Evolutionary conservation across 1,140 invertebrate species (phyloP).

Genomic region (Delia radicum): DNA sequence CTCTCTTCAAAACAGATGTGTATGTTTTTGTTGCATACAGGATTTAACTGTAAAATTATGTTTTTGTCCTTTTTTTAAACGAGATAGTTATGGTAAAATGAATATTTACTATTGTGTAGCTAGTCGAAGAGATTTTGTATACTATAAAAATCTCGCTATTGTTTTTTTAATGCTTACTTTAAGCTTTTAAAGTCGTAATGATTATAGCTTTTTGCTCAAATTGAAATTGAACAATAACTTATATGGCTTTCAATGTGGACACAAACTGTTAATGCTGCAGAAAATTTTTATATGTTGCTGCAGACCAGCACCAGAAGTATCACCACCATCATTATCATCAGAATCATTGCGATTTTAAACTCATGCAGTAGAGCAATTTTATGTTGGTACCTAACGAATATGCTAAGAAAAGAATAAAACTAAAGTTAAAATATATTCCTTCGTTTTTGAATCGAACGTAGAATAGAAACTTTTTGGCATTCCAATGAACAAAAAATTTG

Average conservation of each 20-base stretch:
- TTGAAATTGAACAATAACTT: slow-evolving; percentile 12
- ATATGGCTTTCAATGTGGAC: slow-evolving; percentile 3
- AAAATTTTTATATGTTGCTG: not conserved
- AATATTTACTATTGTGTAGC: not conserved
- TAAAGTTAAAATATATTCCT: not conserved
- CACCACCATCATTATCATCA: not conserved
- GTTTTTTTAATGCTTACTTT: slow-evolving; percentile 1
- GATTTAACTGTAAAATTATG: no score
- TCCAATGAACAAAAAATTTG: not conserved
- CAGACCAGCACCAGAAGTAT: not conserved
- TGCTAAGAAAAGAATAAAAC: not conserved
- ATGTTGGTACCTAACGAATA: not conserved
- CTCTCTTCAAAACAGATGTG: no score
- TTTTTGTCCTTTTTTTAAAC: no score
- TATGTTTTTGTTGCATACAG: not conserved
- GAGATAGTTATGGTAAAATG: not conserved
- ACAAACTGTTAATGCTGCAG: slow-evolving; percentile 4
- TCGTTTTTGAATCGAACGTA: not conserved
- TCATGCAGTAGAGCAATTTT: not conserved
- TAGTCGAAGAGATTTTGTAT: not conserved
- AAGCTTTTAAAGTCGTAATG: not conserved
- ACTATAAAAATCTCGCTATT: not conserved
- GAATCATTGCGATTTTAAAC: not conserved
- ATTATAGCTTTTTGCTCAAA: not conserved
- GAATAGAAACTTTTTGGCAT: not conserved